Percentiles rank a stretch among this genome's conserved stretches.
Evolutionary conservation across 2,113 vertebrate species (phyloP).

Genomic region (Nibea coibor): DNA sequence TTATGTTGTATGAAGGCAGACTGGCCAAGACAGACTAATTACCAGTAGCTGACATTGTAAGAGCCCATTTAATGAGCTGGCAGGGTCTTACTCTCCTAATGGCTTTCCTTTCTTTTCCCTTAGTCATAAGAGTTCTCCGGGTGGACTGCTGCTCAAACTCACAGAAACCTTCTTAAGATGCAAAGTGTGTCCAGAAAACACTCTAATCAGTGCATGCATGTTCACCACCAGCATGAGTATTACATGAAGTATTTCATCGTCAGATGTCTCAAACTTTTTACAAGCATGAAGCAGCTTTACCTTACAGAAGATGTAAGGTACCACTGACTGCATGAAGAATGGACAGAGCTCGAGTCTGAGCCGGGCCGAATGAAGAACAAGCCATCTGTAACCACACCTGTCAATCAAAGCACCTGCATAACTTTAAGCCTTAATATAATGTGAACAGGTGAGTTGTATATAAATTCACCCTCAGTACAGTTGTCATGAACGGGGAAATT

Average conservation of each 20-base stretch:
- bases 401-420: too few species aligned
- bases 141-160: neutral
- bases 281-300: too few species aligned
- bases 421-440: too few species aligned
- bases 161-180: neutral
- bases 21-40: slow-evolving; percentile 26
- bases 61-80: slow-evolving; percentile 36
- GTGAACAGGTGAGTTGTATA: too few species aligned
- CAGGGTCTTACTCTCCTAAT: slow-evolving; percentile 30
- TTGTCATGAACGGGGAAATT: too few species aligned
- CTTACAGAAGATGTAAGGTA: too few species aligned
- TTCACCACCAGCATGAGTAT: neutral
- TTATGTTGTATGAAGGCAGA: neutral
- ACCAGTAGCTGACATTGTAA: slow-evolving; percentile 36
- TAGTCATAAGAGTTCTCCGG: neutral
- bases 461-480: too few species aligned
- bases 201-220: neutral
- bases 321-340: too few species aligned
- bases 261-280: too few species aligned
- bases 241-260: neutral
- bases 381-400: too few species aligned
- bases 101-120: slow-evolving; percentile 9
- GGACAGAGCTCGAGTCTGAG: too few species aligned
- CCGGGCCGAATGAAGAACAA: too few species aligned
- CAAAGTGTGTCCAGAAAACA: neutral